Evolutionary conservation across 37 sponge, comb jelly and placozoan species (phyloP), one percentile per base, ranked within the genome.

Genomic region (Chondrilla cf. caribensis): DNA sequence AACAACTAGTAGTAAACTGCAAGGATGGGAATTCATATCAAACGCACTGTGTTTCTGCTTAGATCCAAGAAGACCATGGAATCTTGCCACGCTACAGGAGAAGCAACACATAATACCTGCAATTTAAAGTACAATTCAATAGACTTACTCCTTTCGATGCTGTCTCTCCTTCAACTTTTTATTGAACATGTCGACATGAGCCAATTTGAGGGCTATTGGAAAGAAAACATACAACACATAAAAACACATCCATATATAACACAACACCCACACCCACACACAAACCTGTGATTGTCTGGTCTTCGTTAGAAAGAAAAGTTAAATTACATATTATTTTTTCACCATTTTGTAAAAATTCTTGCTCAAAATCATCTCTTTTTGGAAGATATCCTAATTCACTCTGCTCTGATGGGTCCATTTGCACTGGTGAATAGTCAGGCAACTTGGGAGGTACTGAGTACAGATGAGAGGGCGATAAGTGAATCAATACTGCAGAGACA

Each of bases 361-460:
- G 79, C 21, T 95, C 96, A 89, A 95, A 95, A 77, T 95, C 96
- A 57, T 95, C 93, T 71, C 96, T 95, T 59, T 87, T 66, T 7
- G 94, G 96, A 76, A 89, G 79, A 81, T 92, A 95, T 29, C 86
- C 85, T 29, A 95, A 54, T 42, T 89, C 94, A 39, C 87, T 68
- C 86, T 95, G 94, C 81, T 95, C 94, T 0, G 83, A 60, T 40
- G 72, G 88, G 28, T 87, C 88, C 77, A 95, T 70, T 41, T 83
- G 80, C 32, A 84, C 84, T 28, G 93, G 93, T 79, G 84, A 26
- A 59, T 60, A 85, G 67, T 60, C 25, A 4, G 84, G 84, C 39
- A 84, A 79, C 17, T 66, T 54, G 0, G 91, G 91, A 19, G 87
- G 75, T 44, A 80, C 91, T 87, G 59, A 2, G 70, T 24, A 42